Percentiles rank a stretch among this genome's conserved stretches.
Conservation (phyloP, 2,888 invertebrate species). For the Amitus sp. region DNA sequence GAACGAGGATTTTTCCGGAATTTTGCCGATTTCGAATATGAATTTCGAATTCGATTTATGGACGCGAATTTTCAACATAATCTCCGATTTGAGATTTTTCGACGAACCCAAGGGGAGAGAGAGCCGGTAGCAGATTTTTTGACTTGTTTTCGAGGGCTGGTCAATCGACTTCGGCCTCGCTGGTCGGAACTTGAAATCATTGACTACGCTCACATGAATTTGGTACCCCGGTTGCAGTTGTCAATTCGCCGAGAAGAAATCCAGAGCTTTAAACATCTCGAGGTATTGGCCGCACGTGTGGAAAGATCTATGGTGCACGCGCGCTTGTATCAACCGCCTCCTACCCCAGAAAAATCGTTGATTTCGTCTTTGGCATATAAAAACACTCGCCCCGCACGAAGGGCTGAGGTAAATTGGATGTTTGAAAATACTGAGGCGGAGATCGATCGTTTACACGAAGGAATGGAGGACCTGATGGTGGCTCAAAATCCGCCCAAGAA, state of each 20-base stretch:
- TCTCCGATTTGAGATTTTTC: not conserved
- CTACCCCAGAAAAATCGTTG: constrained; percentile 9
- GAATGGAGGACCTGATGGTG: no score
- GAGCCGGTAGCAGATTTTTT: not conserved
- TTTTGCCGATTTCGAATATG: not conserved
- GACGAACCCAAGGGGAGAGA: not conserved
- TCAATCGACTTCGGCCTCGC: not conserved
- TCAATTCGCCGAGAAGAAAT: not conserved
- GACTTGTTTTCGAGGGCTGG: not conserved
- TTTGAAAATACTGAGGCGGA: no score
- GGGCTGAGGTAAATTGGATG: no score
- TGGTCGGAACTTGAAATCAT: not conserved
- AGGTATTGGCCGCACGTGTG: not conserved
- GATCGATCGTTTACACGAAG: no score
- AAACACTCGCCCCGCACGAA: not conserved
- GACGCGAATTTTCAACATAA: not conserved
- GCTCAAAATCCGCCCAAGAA: no score
- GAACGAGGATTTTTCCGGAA: no score
- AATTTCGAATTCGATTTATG: not conserved
- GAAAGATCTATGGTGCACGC: not conserved
- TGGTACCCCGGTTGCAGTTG: not conserved
- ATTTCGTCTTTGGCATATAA: constrained; percentile 9
- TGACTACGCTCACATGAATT: not conserved
- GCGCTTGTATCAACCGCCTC: not conserved
- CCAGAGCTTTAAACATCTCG: not conserved